Base-by-base conservation (phyloP, 2,888 invertebrate genomes). In the Plagodis pulveraria region DNA sequence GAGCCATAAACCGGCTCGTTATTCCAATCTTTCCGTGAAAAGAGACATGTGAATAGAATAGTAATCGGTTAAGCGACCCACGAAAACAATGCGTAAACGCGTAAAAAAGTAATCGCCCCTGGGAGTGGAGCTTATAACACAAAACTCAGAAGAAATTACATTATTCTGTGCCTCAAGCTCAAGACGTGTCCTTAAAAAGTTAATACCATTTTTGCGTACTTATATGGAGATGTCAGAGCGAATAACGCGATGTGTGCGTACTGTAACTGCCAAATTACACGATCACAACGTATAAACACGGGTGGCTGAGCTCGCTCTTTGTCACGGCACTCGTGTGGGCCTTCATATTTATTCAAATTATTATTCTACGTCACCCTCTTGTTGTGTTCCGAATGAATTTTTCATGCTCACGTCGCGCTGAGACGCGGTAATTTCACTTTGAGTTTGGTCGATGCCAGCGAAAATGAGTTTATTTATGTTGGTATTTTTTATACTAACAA, bases 301-400 rank as follows among this genome's bases (percentile, higher is more conserved):
- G 85, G 77, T 80, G 87, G 84, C 81, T 88, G 89, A 75, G 71
- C 80, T 71, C 80, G 80, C 83, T 84, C 84, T 87, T 88, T 88
- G 90, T 90, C 89, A 85, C 83, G 83, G 86, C 86, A 84, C 81
- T 73, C 77, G 82, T 81, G 77, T 82, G 84, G 77, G 63, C 56
- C 84, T 84, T 87, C 81, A 89, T 90, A 89, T 91, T 91, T 91
- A 91, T 92, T 91, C 88, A 91, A 91, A 91, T 91, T 89, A 89
- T 91, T 85, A 87, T 84, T 86, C 85, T 79, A 78, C 83, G 80
- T 78, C 89, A 83, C 90, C 87, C 90, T 86, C 87, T 86, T 86
- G 88, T 89, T 84, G 85, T 84, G 84, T 83, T 78, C 74, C 77
- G 81, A 86, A 92, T 92, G 91, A 92, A 92, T 91, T 91, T 92